A percentile compares a stretch with the other conserved stretches of the same genome.
phyloP scores from a whole-genome alignment of 2,888 invertebrate species.

The Allolobophora icterica region DNA sequence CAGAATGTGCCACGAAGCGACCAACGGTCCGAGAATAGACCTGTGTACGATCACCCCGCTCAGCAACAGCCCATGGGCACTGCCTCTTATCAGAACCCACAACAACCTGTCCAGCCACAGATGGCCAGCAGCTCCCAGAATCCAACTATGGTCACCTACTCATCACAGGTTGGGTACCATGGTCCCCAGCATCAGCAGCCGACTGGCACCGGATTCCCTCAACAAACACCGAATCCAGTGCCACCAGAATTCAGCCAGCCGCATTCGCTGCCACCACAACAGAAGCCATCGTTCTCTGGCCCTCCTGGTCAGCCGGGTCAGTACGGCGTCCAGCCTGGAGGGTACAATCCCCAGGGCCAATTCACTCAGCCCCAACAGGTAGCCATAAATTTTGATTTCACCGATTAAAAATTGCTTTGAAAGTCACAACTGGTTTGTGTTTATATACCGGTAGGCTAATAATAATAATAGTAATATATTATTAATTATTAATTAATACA shows the following conservation, averaged over 20 bases:
- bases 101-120: background rate
- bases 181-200: background rate
- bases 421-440: no score
- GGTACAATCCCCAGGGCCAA: background rate
- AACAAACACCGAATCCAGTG: background rate
- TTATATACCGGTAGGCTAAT: no score
- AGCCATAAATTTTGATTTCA: background rate
- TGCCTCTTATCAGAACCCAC: background rate
- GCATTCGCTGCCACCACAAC: background rate
- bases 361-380: background rate
- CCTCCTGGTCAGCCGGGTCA: background rate
- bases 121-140: background rate
- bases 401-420: background rate
- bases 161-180: background rate
- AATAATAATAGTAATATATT: no score
- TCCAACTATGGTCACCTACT: background rate
- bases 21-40: background rate
- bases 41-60: background rate
- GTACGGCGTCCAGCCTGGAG: constrained; percentile 8
- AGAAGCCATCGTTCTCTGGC: background rate
- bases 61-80: background rate
- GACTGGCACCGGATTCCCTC: background rate
- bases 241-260: background rate
- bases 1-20: background rate
- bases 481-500: no score